Conservation (phyloP, 1,140 invertebrate genomes). For the Onthophagus taurus region DNA sequence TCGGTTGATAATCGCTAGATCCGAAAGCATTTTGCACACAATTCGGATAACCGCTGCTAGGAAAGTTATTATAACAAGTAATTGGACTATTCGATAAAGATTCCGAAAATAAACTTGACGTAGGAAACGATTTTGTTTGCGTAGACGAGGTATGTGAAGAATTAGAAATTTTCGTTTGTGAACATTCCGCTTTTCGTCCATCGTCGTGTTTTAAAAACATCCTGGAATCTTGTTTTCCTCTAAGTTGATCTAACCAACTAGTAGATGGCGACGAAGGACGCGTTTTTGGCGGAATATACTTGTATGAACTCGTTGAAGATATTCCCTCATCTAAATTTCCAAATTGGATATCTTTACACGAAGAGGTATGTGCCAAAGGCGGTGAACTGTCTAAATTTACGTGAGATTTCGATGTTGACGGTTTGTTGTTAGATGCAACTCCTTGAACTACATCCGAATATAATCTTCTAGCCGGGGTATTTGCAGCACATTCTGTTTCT, state of each 20-base stretch:
- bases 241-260: constrained; percentile 7
- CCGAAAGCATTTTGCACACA: constrained; percentile 8
- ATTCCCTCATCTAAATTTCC: background rate
- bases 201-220: constrained; percentile 3
- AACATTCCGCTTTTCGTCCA: background rate
- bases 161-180: background rate
- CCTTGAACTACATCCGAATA: constrained; percentile 29
- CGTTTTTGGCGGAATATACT: background rate
- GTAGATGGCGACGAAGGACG: background rate
- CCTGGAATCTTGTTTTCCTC: constrained; percentile 2
- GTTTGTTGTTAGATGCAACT: background rate
- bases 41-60: constrained; percentile 11
- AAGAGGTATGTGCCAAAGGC: background rate
- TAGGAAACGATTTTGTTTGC: background rate
- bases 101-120: background rate
- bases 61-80: background rate
- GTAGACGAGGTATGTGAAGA: background rate
- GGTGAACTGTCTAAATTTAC: background rate
- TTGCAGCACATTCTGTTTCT: background rate
- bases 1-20: constrained; percentile 10
- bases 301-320: background rate
- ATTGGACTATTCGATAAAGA: constrained; percentile 1
- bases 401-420: background rate
- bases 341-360: constrained; percentile 3
- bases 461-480: constrained; percentile 15